Percentiles rank a stretch among this genome's conserved stretches.
Conservation (phyloP, 2,888 invertebrate genomes). For the Therioaphis trifolii region DNA sequence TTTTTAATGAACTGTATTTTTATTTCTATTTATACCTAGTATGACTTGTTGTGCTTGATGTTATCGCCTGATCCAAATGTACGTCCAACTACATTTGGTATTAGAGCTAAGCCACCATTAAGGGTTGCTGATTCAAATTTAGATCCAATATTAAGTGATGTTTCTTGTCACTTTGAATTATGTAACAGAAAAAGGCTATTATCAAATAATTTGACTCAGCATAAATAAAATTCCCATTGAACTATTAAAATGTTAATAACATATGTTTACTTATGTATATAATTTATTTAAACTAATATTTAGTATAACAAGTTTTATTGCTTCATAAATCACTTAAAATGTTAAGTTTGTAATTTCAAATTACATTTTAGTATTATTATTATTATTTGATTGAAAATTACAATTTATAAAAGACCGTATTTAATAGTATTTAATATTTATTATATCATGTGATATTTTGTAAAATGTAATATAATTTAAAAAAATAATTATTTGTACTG, state of each 20-base stretch:
- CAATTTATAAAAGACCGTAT: conserved; percentile 17
- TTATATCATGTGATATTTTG: conserved; percentile 7
- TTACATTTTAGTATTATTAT: conserved; percentile 29
- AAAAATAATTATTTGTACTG: not conserved
- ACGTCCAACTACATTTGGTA: conserved; percentile 81
- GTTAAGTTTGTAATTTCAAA: not conserved
- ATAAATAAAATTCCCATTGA: not conserved
- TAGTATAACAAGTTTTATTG: not conserved
- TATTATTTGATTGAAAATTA: not conserved
- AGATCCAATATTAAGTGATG: conserved; percentile 44
- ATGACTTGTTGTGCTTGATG: conserved; percentile 80
- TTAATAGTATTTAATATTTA: too few species aligned
- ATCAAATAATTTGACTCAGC: conserved; percentile 51
- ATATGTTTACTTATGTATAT: not conserved
- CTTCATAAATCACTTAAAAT: not conserved
- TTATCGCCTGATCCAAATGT: conserved; percentile 78
- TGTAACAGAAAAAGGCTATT: conserved; percentile 64
- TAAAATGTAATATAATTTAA: conserved; percentile 22
- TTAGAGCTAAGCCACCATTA: conserved; percentile 75
- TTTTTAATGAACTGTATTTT: conserved; percentile 58
- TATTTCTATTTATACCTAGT: conserved; percentile 71
- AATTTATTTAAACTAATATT: conserved; percentile 5
- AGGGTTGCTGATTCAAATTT: conserved; percentile 13
- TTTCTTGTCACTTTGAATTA: conserved; percentile 66
- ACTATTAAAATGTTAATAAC: not conserved